These are phyloP conservation scores for Sterrhoptilus dennistouni DNA, from an alignment of 2,113 vertebrate species.

Conservation along the genomic window DNA sequence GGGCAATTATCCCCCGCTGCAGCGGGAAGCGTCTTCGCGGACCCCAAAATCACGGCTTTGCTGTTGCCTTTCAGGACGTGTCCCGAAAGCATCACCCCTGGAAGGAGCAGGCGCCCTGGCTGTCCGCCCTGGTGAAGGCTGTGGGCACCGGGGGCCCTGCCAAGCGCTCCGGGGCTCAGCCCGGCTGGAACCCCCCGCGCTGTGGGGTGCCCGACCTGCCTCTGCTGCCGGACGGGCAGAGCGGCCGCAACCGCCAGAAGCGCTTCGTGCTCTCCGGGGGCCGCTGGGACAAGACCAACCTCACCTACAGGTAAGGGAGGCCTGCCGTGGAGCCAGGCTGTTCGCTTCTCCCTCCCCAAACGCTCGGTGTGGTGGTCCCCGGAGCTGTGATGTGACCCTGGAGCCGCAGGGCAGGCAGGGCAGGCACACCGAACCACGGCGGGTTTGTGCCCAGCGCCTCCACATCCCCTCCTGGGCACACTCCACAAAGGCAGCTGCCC, in stretches of 20 bases:
- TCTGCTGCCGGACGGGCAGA: neutral
- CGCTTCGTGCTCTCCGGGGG: slow-evolving; percentile 86
- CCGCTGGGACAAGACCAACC: slow-evolving; percentile 84
- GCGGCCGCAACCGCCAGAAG: slow-evolving; percentile 78
- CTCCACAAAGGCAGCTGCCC: neutral
- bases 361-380: neutral
- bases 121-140: neutral
- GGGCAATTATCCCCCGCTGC: neutral
- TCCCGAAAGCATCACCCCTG: slow-evolving; percentile 51
- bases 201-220: slow-evolving; percentile 87
- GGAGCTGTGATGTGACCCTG: neutral
- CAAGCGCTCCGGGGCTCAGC: neutral
- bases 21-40: neutral
- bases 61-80: slow-evolving; percentile 6
- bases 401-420: neutral
- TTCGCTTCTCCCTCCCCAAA: neutral
- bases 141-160: neutral
- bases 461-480: rapidly evolving
- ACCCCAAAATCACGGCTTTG: neutral
- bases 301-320: slow-evolving; percentile 90
- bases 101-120: slow-evolving; percentile 62
- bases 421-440: neutral
- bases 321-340: rapidly evolving
- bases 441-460: neutral
- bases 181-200: slow-evolving; percentile 70